These are phyloP conservation scores for Corvus hawaiiensis DNA, from an alignment of 2,113 vertebrate genomes.

Conservation along the genomic window DNA sequence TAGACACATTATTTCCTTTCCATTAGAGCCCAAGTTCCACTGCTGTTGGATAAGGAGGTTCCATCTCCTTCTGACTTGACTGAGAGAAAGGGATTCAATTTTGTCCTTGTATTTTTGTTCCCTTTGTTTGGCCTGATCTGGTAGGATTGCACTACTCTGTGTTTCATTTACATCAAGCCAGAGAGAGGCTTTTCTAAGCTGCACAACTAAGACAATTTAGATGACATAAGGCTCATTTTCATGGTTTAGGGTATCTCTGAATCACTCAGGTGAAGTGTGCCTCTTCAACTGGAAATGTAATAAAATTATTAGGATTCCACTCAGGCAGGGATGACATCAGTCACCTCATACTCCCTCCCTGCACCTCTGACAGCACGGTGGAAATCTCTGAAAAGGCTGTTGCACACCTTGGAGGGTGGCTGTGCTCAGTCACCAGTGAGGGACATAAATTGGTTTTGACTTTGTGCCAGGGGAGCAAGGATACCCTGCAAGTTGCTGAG, in stretches of 20 bases:
- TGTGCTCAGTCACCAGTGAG: neutral
- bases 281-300: neutral
- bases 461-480: neutral
- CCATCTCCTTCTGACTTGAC: neutral
- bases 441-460: neutral
- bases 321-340: neutral
- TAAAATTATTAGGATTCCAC: neutral
- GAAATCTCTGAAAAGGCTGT: neutral
- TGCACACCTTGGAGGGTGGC: neutral
- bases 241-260: neutral
- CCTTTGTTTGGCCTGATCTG: neutral
- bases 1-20: conserved; percentile 57
- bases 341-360: neutral
- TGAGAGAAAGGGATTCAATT: neutral
- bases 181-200: neutral
- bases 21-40: conserved; percentile 22
- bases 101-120: neutral
- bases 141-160: neutral
- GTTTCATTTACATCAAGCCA: neutral
- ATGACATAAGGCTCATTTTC: neutral
- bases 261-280: neutral
- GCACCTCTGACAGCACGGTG: neutral
- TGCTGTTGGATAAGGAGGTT: neutral
- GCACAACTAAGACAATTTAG: neutral
- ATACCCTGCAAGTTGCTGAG: neutral